A percentile compares a stretch with the other conserved stretches of the same genome.
Conservation (phyloP, 2,888 invertebrate genomes). For the Pardosa pseudoannulata region DNA sequence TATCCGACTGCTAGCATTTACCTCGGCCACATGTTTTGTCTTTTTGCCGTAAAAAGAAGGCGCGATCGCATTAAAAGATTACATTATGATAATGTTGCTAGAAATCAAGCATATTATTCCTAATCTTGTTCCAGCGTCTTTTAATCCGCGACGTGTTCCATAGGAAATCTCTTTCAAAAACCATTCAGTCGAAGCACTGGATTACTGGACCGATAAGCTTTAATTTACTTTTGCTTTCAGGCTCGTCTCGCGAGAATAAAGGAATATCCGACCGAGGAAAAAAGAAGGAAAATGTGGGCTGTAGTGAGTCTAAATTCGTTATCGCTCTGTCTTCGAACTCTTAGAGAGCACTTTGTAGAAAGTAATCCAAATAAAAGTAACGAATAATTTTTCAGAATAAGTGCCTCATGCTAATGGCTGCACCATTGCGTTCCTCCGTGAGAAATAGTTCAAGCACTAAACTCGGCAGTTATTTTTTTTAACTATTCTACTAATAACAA, state of each 20-base stretch:
- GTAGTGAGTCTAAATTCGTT: constrained; percentile 57
- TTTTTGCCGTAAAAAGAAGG: constrained; percentile 22
- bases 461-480: no score
- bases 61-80: constrained; percentile 70
- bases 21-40: constrained; percentile 37
- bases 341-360: constrained; percentile 2
- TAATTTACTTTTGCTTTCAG: constrained; percentile 64
- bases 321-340: not conserved
- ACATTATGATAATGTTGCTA: constrained; percentile 60
- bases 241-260: constrained; percentile 19
- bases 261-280: constrained; percentile 31
- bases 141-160: constrained; percentile 58
- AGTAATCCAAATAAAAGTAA: constrained; percentile 18
- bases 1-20: constrained; percentile 51
- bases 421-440: constrained; percentile 18
- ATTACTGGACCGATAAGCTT: constrained; percentile 66
- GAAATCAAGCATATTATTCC: constrained; percentile 69
- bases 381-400: constrained; percentile 37
- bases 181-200: constrained; percentile 46
- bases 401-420: constrained; percentile 55
- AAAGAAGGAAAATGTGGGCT: constrained; percentile 23
- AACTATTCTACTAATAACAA: no score
- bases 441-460: no score
- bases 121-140: constrained; percentile 53
- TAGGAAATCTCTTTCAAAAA: constrained; percentile 64